These are phyloP conservation scores for Onychostruthus taczanowskii DNA, from an alignment of 2,113 vertebrate genomes.

Conservation along the genomic window DNA sequence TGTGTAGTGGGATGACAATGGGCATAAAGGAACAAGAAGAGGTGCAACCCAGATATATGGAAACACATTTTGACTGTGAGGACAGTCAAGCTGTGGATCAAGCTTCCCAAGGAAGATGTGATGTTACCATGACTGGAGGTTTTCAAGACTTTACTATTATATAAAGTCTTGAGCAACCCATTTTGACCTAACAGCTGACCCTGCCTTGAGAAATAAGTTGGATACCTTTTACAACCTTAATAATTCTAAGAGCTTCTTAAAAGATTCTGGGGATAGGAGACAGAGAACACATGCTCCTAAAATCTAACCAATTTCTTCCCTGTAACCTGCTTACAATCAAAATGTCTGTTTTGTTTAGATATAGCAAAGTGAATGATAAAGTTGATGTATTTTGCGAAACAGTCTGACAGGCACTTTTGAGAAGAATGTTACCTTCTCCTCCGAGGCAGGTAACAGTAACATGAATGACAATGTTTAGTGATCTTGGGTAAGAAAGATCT, in stretches of 20 bases:
- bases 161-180: neutral
- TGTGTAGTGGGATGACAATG: neutral
- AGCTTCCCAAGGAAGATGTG: neutral
- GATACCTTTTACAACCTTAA: neutral
- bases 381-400: slow-evolving; percentile 19
- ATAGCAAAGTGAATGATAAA: neutral
- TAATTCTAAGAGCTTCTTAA: neutral
- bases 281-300: neutral
- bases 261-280: neutral
- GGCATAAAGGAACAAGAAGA: neutral
- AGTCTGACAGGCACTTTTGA: neutral
- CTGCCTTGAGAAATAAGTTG: neutral
- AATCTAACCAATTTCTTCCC: neutral
- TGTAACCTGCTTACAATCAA: neutral
- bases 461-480: slow-evolving; percentile 16
- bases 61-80: neutral
- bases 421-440: neutral
- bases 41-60: neutral
- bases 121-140: neutral
- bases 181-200: neutral
- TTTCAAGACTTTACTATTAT: neutral
- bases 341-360: slow-evolving; percentile 43
- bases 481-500: slow-evolving; percentile 32
- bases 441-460: neutral
- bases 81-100: neutral